Evolutionary conservation across 2,113 vertebrate genomes (phyloP).

Genomic region (Burhinus oedicnemus): DNA sequence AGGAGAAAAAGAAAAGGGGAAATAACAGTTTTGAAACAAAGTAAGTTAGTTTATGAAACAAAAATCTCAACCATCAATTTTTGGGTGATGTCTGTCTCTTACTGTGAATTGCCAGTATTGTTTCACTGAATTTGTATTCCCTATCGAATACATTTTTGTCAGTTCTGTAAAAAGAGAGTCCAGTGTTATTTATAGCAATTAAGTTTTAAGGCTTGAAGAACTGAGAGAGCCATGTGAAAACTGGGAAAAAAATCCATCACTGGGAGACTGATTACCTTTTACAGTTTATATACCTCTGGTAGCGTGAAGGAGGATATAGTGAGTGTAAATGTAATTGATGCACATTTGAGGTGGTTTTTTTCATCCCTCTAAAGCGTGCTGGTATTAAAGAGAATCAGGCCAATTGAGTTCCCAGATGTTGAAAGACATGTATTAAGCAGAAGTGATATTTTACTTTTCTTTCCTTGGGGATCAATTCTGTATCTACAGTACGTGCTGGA

Average conservation of each 20-base stretch:
- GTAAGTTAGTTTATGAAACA: constrained; percentile 70
- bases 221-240: not conserved
- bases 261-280: not conserved
- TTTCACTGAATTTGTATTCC: not conserved
- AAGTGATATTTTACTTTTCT: constrained; percentile 29
- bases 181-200: not conserved
- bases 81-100: not conserved
- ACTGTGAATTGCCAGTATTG: not conserved
- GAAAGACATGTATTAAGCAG: not conserved
- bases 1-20: constrained; percentile 85
- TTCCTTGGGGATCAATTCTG: constrained; percentile 27
- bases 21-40: constrained; percentile 79
- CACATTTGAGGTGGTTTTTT: not conserved
- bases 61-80: not conserved
- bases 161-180: not conserved
- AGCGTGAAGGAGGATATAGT: not conserved
- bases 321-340: not conserved
- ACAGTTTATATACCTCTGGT: not conserved
- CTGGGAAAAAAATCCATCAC: not conserved
- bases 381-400: not conserved
- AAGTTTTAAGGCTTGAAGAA: not conserved
- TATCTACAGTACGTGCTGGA: not conserved
- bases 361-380: not conserved
- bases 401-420: not conserved
- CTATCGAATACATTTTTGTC: not conserved